Evolutionary conservation across 1,140 invertebrate genomes (phyloP).

Genomic region (Dryas iulia): DNA sequence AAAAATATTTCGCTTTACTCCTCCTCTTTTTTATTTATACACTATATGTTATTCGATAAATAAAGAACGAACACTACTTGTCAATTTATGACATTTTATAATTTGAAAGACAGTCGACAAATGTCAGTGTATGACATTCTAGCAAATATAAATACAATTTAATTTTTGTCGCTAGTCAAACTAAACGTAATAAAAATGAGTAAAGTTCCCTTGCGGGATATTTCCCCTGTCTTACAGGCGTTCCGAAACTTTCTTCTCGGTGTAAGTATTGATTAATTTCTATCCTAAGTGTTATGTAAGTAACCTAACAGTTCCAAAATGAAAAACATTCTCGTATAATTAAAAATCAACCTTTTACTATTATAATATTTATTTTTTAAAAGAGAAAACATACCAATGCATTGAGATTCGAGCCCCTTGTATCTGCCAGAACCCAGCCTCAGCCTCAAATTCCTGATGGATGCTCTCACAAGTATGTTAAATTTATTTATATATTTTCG

Average conservation of each 20-base stretch:
- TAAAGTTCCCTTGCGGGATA: slow-evolving; percentile 77
- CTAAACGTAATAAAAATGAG: slow-evolving; percentile 37
- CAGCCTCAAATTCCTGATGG: slow-evolving; percentile 88
- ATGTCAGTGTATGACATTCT: background rate
- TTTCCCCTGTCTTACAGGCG: slow-evolving; percentile 82
- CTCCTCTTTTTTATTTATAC: no score
- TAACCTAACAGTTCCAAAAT: slow-evolving; percentile 34
- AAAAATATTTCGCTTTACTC: no score
- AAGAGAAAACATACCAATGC: slow-evolving; percentile 82
- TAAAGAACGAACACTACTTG: background rate
- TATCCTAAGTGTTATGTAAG: slow-evolving; percentile 58
- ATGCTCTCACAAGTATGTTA: slow-evolving; percentile 83
- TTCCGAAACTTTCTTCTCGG: slow-evolving; percentile 83
- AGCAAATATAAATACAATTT: background rate
- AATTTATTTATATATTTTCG: background rate
- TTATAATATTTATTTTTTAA: slow-evolving; percentile 33
- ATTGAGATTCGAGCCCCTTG: slow-evolving; percentile 83
- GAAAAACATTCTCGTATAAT: no score
- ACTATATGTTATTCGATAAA: no score
- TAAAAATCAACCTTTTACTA: no score
- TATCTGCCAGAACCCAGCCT: slow-evolving; percentile 87
- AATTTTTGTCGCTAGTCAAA: background rate
- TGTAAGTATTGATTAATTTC: slow-evolving; percentile 61
- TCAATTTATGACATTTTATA: background rate
- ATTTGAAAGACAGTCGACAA: background rate